Evolutionary conservation across 2,113 vertebrate species (phyloP).

Genomic region (Epinephelus cyanopodus): DNA sequence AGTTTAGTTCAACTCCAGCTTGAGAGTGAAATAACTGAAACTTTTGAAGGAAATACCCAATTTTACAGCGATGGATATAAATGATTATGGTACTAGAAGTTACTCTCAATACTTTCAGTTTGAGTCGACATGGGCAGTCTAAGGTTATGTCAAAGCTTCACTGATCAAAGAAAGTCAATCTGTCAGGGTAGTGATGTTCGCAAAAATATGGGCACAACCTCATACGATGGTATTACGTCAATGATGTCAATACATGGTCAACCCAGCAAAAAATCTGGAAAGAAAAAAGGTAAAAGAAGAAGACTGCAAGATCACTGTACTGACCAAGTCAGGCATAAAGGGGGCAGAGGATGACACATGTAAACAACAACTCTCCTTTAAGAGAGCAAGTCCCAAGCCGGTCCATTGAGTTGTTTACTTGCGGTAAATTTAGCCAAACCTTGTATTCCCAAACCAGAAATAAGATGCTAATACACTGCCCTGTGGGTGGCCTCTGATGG

Average conservation of each 20-base stretch:
- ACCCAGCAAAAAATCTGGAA: background rate
- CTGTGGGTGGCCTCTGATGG: slow-evolving; percentile 44
- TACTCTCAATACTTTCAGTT: background rate
- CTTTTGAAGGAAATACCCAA: background rate
- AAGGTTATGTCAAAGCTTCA: background rate
- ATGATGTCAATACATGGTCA: no score
- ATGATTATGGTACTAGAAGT: background rate
- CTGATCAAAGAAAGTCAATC: background rate
- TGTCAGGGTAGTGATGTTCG: no score
- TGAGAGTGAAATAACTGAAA: slow-evolving; percentile 17
- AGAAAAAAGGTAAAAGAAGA: background rate
- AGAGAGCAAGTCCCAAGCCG: slow-evolving; percentile 32
- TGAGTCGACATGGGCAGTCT: background rate
- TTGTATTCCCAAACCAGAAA: slow-evolving; percentile 50
- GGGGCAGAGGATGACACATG: background rate
- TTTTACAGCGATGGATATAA: slow-evolving; percentile 7
- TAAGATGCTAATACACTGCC: slow-evolving; percentile 38
- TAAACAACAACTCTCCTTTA: slow-evolving; percentile 13
- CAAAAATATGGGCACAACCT: no score
- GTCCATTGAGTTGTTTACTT: slow-evolving; percentile 50
- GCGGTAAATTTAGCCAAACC: slow-evolving; percentile 42
- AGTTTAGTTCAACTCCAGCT: slow-evolving; percentile 24
- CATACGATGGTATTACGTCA: no score
- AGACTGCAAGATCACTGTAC: background rate
- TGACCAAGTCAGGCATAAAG: slow-evolving; percentile 14